These are phyloP conservation scores for Erythrolamprus reginae DNA, from an alignment of 2,113 vertebrate species.

Conservation along the genomic window DNA sequence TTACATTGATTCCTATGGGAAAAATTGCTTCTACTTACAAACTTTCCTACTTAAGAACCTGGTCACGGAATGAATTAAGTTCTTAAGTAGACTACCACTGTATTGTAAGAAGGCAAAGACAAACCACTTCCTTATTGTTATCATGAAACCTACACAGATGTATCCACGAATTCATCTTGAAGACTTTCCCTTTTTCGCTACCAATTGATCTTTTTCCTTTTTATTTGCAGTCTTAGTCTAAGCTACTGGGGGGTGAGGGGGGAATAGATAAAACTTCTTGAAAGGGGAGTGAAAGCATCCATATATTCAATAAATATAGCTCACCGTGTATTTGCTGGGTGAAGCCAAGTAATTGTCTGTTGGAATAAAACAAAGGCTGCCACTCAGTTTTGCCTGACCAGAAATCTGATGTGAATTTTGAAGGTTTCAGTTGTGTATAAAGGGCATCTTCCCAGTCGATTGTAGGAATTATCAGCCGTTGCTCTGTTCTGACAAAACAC, in stretches of 20 bases:
- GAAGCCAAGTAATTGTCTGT: background rate
- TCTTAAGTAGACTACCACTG: too few relatives aligned
- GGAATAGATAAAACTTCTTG: background rate
- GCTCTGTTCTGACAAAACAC: conserved; percentile 8
- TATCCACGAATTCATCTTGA: background rate
- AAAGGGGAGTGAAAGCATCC: background rate
- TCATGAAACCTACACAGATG: background rate
- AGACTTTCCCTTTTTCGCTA: background rate
- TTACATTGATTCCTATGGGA: too few relatives aligned
- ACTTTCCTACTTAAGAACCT: too few relatives aligned
- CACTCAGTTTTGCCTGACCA: background rate
- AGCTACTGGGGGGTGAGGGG: background rate
- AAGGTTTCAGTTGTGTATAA: background rate
- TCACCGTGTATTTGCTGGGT: background rate
- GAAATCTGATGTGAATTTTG: background rate
- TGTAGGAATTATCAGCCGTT: background rate
- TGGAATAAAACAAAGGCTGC: background rate
- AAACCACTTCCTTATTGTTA: background rate
- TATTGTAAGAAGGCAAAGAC: background rate
- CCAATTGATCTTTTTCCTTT: background rate
- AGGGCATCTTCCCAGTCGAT: background rate
- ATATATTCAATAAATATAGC: background rate
- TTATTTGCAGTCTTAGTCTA: background rate
- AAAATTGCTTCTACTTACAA: too few relatives aligned
- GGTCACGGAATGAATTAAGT: too few relatives aligned